These are phyloP conservation scores for Bombylius discolor DNA, from an alignment of 2,888 invertebrate genomes.

Conservation along the genomic window DNA sequence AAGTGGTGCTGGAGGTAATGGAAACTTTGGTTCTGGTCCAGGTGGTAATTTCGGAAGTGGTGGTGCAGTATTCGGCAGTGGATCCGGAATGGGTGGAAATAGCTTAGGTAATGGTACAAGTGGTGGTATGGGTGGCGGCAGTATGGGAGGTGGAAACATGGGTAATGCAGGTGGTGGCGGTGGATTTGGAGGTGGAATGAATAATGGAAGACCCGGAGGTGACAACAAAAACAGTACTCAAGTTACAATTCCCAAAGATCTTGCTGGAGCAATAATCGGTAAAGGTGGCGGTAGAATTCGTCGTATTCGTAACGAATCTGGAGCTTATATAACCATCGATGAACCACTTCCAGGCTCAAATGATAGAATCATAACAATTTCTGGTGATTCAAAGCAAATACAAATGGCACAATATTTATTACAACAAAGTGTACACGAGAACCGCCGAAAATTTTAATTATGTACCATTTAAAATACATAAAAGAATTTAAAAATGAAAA, in stretches of 20 bases:
- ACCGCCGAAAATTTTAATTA: no score
- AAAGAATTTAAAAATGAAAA: no score
- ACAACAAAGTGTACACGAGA: slow-evolving; percentile 67
- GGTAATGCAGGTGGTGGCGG: slow-evolving; percentile 22
- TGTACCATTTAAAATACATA: no score
- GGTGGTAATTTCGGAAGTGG: slow-evolving; percentile 3
- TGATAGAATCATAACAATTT: slow-evolving; percentile 94
- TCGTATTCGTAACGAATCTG: slow-evolving; percentile 90
- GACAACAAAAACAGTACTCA: slow-evolving; percentile 63
- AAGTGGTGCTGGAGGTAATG: slow-evolving; percentile 2
- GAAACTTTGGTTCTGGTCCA: slow-evolving; percentile 5
- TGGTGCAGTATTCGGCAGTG: slow-evolving; percentile 11
- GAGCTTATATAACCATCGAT: slow-evolving; percentile 93
- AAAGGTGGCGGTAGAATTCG: slow-evolving; percentile 94
- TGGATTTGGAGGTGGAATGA: slow-evolving; percentile 19
- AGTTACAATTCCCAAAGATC: slow-evolving; percentile 96
- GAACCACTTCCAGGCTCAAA: slow-evolving; percentile 84
- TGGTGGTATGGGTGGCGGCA: slow-evolving; percentile 15
- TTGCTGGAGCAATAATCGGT: slow-evolving; percentile 98
- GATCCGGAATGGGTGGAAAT: slow-evolving; percentile 14
- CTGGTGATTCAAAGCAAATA: slow-evolving; percentile 82
- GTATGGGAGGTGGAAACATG: slow-evolving; percentile 21
- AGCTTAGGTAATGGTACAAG: slow-evolving; percentile 26
- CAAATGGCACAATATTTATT: slow-evolving; percentile 97
- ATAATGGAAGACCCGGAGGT: slow-evolving; percentile 23